Evolutionary conservation across 2,113 vertebrate genomes (phyloP).

Genomic region (Penelope pileata): DNA sequence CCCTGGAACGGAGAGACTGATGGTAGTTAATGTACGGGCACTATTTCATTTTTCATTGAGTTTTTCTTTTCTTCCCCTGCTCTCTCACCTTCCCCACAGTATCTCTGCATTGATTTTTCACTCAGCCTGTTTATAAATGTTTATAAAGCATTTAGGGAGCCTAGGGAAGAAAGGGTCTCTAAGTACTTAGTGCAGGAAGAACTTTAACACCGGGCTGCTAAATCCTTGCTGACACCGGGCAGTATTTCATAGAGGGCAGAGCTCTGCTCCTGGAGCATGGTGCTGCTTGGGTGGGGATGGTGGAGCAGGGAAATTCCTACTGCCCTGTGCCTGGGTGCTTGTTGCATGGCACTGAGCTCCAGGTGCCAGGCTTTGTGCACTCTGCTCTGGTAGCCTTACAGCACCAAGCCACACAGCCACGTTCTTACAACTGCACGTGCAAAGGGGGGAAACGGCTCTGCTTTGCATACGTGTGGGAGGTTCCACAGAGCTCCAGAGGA

Average conservation of each 20-base stretch:
- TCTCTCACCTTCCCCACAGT: background rate
- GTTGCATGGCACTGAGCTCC: background rate
- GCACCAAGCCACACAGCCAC: background rate
- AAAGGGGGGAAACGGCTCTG: background rate
- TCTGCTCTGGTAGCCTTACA: background rate
- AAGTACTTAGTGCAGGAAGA: constrained; percentile 31
- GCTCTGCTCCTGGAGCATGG: background rate
- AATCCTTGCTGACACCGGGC: background rate
- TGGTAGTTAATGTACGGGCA: background rate
- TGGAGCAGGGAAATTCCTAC: background rate
- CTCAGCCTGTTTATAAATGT: constrained; percentile 62
- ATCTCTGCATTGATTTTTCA: constrained; percentile 60
- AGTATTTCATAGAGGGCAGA: background rate
- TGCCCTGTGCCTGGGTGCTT: background rate
- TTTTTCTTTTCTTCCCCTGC: background rate
- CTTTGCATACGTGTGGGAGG: background rate
- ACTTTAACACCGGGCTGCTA: background rate
- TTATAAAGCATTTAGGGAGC: constrained; percentile 58
- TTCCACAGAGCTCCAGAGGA: background rate
- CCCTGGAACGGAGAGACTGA: background rate
- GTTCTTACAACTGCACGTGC: background rate
- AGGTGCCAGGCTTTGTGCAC: background rate
- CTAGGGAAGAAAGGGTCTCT: background rate
- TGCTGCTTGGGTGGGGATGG: background rate
- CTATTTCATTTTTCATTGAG: constrained; percentile 27